Evolutionary conservation across 2,113 vertebrate genomes (phyloP), one percentile per base, ranked within the genome.

Genomic region (Ellobius talpinus): DNA sequence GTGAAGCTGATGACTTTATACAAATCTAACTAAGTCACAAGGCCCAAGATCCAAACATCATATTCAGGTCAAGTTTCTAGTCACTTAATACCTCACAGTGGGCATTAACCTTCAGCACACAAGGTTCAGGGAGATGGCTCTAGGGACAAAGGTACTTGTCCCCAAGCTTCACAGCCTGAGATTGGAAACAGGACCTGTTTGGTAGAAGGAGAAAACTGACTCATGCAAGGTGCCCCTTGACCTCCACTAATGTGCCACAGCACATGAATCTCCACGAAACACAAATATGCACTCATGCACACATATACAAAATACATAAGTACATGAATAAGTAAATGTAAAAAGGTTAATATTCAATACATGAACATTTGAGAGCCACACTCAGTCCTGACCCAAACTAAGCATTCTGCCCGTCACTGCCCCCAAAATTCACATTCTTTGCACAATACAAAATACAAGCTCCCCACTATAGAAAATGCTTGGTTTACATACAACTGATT

Each of bases 361-460:
- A 76, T 10, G 42, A 5, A 61, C n/a, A 61, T 26, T 82, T 26
- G 52, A 82, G 55, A 19, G 3, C 21, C 79, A 61, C 1, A 29
- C 3, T 79, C 7, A 36, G 14, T 2, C 3, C n/a, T 79, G 5
- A 61, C 7, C 12, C 74, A 88, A 21, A 58, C 39, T 24, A 24
- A 39, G 0, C 11, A 31, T 72, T 29, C 9, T 47, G 19, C 24
- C 17, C 3, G 0, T 29, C 21, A 10, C 5, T 13, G 9, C 19
- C 14, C 14, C 31, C 39, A 89, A 70, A 14, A 24, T 36, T n/a
- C 31, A 47, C 10, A 21, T 21, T 19, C 33, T 63, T 50, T 24
- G 36, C 55, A 39, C 0, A 55, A 36, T 36, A 11, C 2, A 47
- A 72, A 93, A 36, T 72, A 29, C 5, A 88, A 24, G 39, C 31